Evolutionary conservation across 35 echinoderm and acorn worm species (phyloP).

Genomic region (Nesometra sesokonis): DNA sequence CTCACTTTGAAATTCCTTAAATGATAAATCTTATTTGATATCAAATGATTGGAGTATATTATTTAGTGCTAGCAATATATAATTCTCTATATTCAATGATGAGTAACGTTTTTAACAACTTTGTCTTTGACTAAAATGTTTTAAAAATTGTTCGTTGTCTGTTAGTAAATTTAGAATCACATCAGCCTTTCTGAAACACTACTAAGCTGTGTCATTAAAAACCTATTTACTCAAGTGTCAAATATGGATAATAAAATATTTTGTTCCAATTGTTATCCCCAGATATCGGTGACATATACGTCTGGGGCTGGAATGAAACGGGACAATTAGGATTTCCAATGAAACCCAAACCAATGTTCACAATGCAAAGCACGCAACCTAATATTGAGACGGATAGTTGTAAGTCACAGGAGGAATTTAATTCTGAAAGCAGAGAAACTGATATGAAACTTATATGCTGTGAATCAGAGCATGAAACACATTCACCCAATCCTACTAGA

Average conservation of each 20-base stretch:
- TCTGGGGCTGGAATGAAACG: slow-evolving; percentile 97
- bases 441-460: neutral
- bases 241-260: neutral
- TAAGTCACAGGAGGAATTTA: neutral
- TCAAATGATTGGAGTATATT: too few relatives aligned
- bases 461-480: neutral
- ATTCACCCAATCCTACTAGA: neutral
- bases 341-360: neutral
- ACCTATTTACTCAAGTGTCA: neutral
- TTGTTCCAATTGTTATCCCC: neutral
- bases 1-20: too few relatives aligned
- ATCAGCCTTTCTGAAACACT: too few relatives aligned
- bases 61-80: too few relatives aligned
- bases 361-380: neutral
- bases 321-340: slow-evolving; percentile 74
- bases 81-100: too few relatives aligned
- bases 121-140: too few relatives aligned
- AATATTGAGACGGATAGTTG: neutral
- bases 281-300: slow-evolving; percentile 78
- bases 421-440: neutral
- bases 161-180: too few relatives aligned
- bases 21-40: too few relatives aligned
- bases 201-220: neutral
- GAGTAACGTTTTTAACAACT: too few relatives aligned
- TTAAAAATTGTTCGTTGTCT: too few relatives aligned